phyloP scores from a whole-genome alignment of 2,888 invertebrate genomes.

The Rhingia campestris region DNA sequence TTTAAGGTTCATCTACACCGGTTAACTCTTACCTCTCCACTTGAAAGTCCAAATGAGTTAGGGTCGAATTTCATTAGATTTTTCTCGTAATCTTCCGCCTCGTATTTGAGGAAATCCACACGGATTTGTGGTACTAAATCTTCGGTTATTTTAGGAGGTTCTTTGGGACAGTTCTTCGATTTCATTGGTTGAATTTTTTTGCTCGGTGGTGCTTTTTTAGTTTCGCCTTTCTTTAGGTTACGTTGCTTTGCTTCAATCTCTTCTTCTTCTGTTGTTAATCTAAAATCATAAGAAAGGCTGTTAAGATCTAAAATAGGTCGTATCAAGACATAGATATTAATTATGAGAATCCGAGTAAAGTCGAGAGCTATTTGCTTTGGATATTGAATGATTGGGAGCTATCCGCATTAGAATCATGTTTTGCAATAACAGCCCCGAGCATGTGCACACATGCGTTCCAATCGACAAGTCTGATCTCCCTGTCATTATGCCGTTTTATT shows the following conservation, averaged over 20 bases:
- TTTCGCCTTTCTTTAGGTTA: slow-evolving; percentile 43
- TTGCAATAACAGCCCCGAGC: too few species aligned
- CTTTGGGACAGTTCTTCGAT: slow-evolving; percentile 71
- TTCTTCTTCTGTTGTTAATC: slow-evolving; percentile 63
- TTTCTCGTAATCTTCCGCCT: slow-evolving; percentile 75
- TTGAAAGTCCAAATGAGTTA: slow-evolving; percentile 66
- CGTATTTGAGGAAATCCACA: slow-evolving; percentile 75
- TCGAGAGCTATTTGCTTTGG: too few species aligned
- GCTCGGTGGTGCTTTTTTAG: neutral
- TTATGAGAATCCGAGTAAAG: too few species aligned
- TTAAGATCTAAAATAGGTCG: neutral
- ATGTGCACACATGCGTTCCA: too few species aligned
- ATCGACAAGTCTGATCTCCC: too few species aligned
- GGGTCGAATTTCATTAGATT: slow-evolving; percentile 77
- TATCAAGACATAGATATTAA: neutral
- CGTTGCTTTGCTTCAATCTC: slow-evolving; percentile 51
- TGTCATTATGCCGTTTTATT: too few species aligned
- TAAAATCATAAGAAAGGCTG: slow-evolving; percentile 28
- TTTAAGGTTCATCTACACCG: too few species aligned
- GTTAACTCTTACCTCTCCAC: slow-evolving; percentile 76
- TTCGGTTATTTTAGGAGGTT: slow-evolving; percentile 70
- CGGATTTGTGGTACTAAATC: slow-evolving; percentile 76
- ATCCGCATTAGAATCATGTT: too few species aligned
- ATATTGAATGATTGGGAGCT: too few species aligned
- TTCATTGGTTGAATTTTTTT: neutral